These are phyloP conservation scores for Petrolisthes cinctipes DNA, from an alignment of 2,888 invertebrate species.

Conservation along the genomic window DNA sequence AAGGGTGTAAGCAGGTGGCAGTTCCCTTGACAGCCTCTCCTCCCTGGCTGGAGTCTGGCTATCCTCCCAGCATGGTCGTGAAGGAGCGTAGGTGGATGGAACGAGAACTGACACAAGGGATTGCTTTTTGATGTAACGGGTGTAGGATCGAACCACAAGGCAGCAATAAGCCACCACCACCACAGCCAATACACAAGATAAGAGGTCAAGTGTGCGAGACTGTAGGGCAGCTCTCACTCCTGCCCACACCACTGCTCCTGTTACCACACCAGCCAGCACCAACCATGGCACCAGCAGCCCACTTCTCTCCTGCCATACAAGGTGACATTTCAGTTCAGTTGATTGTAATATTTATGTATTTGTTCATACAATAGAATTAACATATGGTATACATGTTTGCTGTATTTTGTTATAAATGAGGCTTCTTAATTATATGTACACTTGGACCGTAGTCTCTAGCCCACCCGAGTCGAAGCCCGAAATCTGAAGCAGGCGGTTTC, in stretches of 20 bases:
- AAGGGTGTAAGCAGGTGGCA: slow-evolving; percentile 46
- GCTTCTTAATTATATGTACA: no score
- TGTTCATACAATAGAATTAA: background rate
- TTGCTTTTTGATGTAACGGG: slow-evolving; percentile 38
- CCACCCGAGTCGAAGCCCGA: no score
- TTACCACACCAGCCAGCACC: slow-evolving; percentile 53
- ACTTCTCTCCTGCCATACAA: slow-evolving; percentile 41
- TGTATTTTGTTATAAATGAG: no score
- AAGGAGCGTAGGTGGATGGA: slow-evolving; percentile 36
- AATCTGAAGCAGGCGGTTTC: no score
- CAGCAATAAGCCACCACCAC: slow-evolving; percentile 45
- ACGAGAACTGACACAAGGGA: slow-evolving; percentile 39
- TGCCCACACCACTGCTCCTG: slow-evolving; percentile 50
- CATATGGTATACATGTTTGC: background rate
- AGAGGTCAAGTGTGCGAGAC: slow-evolving; percentile 48
- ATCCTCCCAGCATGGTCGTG: slow-evolving; percentile 21
- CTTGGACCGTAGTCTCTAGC: no score
- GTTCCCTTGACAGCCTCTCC: slow-evolving; percentile 2
- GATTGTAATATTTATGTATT: no score
- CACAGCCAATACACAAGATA: slow-evolving; percentile 41
- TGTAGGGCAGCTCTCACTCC: slow-evolving; percentile 50
- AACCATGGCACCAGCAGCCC: slow-evolving; percentile 61
- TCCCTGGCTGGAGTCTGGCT: slow-evolving; percentile 11
- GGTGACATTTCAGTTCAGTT: no score
- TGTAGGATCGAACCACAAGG: slow-evolving; percentile 50